Conservation (phyloP, 2,797 vertebrate genomes). For the Dendrocincla tyrannina region DNA sequence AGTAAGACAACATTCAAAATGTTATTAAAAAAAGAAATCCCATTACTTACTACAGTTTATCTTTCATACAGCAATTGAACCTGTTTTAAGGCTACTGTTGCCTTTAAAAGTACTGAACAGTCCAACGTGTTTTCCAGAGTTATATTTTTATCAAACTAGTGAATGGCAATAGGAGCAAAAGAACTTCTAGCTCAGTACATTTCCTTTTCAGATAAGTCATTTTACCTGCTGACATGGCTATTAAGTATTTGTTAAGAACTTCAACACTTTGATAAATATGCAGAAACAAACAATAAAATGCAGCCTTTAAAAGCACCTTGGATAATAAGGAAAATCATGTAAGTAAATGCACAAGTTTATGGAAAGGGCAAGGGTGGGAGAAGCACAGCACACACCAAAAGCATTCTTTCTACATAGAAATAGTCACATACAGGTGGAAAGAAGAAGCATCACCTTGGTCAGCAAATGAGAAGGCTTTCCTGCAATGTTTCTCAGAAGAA, state of each 20-base stretch:
- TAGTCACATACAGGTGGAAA: slow-evolving; percentile 75
- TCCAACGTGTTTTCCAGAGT: neutral
- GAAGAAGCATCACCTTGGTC: slow-evolving; percentile 94
- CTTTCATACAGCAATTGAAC: neutral
- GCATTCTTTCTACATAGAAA: slow-evolving; percentile 68
- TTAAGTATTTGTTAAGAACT: neutral
- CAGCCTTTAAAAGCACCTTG: neutral
- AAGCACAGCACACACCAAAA: slow-evolving; percentile 31
- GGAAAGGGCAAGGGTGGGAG: slow-evolving; percentile 5
- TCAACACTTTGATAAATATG: neutral
- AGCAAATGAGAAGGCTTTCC: slow-evolving; percentile 99
- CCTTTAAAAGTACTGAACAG: neutral
- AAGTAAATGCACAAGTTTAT: slow-evolving; percentile 1
- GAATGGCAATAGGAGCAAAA: neutral
- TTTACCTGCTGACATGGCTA: neutral
- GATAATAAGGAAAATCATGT: slow-evolving; percentile 6
- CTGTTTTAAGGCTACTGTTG: neutral
- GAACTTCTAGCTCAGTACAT: neutral
- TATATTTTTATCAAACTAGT: neutral
- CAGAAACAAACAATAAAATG: slow-evolving; percentile 11
- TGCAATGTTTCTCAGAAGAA: slow-evolving; percentile 99
- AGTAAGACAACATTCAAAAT: neutral
- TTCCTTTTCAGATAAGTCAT: neutral
- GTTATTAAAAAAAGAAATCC: neutral
- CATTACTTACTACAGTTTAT: neutral